Percentiles rank a stretch among this genome's conserved stretches.
Conservation (phyloP, 2,113 vertebrate genomes). For the Ursus arctos region DNA sequence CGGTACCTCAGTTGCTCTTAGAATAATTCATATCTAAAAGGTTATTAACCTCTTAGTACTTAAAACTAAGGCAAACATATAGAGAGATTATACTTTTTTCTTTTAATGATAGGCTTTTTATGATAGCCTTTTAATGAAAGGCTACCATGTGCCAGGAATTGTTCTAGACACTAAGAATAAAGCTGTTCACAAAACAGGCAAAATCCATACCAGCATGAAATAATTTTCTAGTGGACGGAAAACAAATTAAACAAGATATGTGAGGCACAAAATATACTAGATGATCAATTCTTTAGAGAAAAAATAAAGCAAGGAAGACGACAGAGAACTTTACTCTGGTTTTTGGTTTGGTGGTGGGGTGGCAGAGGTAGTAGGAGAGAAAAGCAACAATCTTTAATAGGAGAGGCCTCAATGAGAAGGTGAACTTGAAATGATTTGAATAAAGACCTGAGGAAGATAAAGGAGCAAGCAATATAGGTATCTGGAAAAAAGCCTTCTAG, state of each 20-base stretch:
- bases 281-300: constrained; percentile 15
- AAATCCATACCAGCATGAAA: neutral
- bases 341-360: neutral
- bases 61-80: constrained; percentile 1
- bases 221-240: neutral
- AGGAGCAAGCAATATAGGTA: neutral
- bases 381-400: neutral
- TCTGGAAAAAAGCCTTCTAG: neutral
- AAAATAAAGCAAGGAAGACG: neutral
- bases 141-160: neutral
- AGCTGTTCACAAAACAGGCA: neutral
- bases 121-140: neutral
- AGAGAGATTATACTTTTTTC: neutral
- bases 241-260: constrained; percentile 1
- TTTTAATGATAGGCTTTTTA: neutral
- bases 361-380: neutral
- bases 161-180: constrained; percentile 31
- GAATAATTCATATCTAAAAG: neutral
- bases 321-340: neutral
- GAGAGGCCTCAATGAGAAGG: neutral
- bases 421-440: constrained; percentile 29
- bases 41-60: neutral
- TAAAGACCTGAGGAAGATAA: neutral
- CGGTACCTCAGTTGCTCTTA: neutral
- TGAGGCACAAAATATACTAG: neutral